Evolutionary conservation across 2,113 vertebrate genomes (phyloP).

Genomic region (Solea senegalensis): DNA sequence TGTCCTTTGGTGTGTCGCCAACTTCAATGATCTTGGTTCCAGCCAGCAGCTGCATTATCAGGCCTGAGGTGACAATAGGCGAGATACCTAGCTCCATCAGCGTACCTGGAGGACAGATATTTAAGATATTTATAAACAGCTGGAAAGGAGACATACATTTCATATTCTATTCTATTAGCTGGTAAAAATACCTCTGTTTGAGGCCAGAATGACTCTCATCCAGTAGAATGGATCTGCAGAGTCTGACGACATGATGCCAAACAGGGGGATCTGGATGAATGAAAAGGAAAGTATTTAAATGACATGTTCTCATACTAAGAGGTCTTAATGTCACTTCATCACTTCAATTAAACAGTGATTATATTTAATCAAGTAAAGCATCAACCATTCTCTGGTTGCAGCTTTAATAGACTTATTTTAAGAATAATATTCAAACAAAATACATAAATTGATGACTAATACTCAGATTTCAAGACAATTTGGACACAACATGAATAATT

Average conservation of each 20-base stretch:
- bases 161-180: neutral
- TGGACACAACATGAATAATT: no score
- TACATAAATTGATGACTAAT: no score
- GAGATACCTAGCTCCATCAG: constrained; percentile 99
- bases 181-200: constrained; percentile 88
- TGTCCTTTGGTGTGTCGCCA: constrained; percentile 97
- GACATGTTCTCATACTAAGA: no score
- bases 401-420: no score
- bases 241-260: constrained; percentile 99
- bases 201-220: constrained; percentile 98
- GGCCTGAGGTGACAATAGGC: constrained; percentile 96
- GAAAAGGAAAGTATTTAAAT: neutral
- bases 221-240: constrained; percentile 99
- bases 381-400: neutral
- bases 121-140: constrained; percentile 13
- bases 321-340: no score
- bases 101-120: constrained; percentile 82
- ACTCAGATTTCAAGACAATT: no score
- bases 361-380: neutral
- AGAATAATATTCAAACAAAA: no score
- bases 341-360: no score
- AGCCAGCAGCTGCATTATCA: constrained; percentile 98
- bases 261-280: constrained; percentile 90
- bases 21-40: constrained; percentile 99
- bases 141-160: neutral